Percentiles rank a stretch among this genome's conserved stretches.
These are phyloP conservation scores for Drosophila sulfurigaster DNA, from an alignment of 1,140 invertebrate genomes.

Conservation along the genomic window DNA sequence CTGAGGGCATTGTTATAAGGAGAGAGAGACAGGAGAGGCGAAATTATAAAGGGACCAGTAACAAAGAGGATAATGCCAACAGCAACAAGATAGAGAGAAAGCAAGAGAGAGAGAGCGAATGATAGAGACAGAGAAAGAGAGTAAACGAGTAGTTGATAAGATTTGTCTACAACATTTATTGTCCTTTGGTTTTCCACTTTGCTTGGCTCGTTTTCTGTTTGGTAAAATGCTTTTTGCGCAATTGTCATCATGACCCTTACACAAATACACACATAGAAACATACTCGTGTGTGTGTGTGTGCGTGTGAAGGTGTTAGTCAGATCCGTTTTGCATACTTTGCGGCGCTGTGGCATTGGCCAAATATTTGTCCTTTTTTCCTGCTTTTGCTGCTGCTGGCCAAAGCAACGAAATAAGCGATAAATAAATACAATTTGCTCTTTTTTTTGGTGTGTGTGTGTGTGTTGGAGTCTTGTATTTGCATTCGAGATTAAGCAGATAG, in stretches of 20 bases:
- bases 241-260: constrained; percentile 80
- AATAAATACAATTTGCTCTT: constrained; percentile 80
- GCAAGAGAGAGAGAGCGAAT: constrained; percentile 32
- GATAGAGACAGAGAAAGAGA: constrained; percentile 27
- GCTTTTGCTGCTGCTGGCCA: constrained; percentile 23
- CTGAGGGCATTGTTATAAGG: constrained; percentile 58
- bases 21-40: constrained; percentile 19
- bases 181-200: constrained; percentile 75
- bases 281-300: constrained; percentile 14
- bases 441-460: constrained; percentile 61
- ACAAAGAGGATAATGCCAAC: constrained; percentile 54
- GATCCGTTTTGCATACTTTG: constrained; percentile 82
- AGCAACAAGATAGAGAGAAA: constrained; percentile 14
- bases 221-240: constrained; percentile 70
- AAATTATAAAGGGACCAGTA: constrained; percentile 47
- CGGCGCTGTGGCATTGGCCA: constrained; percentile 67
- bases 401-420: constrained; percentile 79
- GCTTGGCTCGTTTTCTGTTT: constrained; percentile 59
- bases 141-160: constrained; percentile 72
- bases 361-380: constrained; percentile 78
- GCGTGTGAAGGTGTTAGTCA: constrained; percentile 70
- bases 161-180: constrained; percentile 81
- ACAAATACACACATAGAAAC: constrained; percentile 47
- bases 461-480: constrained; percentile 59
- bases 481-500: constrained; percentile 76